phyloP scores from a whole-genome alignment of 2,888 invertebrate species.

The Chrysolina haemoptera region DNA sequence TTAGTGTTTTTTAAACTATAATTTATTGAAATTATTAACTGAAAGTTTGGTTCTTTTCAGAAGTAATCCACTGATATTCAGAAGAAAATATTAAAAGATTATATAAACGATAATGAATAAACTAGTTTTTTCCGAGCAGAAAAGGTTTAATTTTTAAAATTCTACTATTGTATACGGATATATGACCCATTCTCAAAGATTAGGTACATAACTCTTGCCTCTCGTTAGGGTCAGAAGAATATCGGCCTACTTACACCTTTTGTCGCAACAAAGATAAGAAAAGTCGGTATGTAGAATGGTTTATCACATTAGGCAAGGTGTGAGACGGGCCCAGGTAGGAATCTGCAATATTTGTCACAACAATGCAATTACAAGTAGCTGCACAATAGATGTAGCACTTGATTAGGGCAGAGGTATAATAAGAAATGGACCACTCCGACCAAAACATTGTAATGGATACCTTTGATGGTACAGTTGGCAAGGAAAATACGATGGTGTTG shows the following conservation, averaged over 20 bases:
- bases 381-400: constrained; percentile 60
- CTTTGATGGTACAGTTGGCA: constrained; percentile 29
- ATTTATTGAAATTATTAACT: too few species aligned
- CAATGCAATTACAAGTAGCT: constrained; percentile 63
- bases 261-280: constrained; percentile 23
- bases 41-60: too few species aligned
- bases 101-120: background rate
- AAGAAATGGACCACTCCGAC: constrained; percentile 58
- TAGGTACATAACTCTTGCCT: background rate
- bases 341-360: constrained; percentile 54
- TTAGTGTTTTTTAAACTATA: too few species aligned
- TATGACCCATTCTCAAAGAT: constrained; percentile 1
- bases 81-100: background rate
- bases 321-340: constrained; percentile 55
- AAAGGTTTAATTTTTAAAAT: background rate
- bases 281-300: constrained; percentile 59
- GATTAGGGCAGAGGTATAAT: constrained; percentile 54
- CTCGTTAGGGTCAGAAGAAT: constrained; percentile 9
- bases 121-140: background rate
- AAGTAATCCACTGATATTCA: background rate
- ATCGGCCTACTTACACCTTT: constrained; percentile 11
- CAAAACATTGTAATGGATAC: constrained; percentile 63
- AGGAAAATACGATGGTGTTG: constrained; percentile 23
- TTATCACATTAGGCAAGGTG: constrained; percentile 59
- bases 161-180: background rate